phyloP scores from a whole-genome alignment of 2,113 vertebrate species.

The Proteles cristata region DNA sequence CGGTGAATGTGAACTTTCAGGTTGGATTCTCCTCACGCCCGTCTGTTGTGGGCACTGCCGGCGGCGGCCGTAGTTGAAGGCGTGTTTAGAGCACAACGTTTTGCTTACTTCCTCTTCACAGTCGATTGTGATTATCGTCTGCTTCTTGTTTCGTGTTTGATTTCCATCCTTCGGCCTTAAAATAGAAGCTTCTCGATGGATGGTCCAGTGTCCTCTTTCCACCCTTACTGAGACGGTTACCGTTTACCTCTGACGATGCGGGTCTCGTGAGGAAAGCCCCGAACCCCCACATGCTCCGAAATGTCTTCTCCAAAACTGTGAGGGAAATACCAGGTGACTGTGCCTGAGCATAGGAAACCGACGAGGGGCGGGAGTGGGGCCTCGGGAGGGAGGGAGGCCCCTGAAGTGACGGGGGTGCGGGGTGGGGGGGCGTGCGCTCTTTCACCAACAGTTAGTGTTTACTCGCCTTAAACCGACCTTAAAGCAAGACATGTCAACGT shows the following conservation, averaged over 20 bases:
- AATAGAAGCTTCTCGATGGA: slow-evolving; percentile 72
- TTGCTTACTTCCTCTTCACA: slow-evolving; percentile 39
- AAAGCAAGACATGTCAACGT: slow-evolving; percentile 29
- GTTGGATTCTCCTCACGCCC: slow-evolving; percentile 50
- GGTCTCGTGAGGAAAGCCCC: neutral
- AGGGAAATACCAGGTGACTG: neutral
- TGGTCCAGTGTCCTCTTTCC: slow-evolving; percentile 54
- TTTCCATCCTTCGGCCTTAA: slow-evolving; percentile 86
- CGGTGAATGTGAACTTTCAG: slow-evolving; percentile 78
- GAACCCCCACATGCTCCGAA: neutral
- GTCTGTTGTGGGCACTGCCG: slow-evolving; percentile 30
- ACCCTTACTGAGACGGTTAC: slow-evolving; percentile 62
- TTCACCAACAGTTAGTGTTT: slow-evolving; percentile 11
- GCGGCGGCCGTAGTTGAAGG: fast-evolving
- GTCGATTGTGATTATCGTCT: slow-evolving; percentile 57
- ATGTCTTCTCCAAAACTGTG: neutral
- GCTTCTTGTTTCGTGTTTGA: slow-evolving; percentile 72
- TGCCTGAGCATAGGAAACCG: neutral
- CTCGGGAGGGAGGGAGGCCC: neutral
- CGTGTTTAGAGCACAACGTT: neutral
- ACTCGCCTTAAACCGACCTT: slow-evolving; percentile 46
- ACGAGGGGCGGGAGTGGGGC: neutral
- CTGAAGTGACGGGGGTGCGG: too few species aligned
- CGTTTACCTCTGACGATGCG: slow-evolving; percentile 18
- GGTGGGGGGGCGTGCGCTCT: neutral